phyloP scores from a whole-genome alignment of 1,140 invertebrate genomes.

The Apis florea region DNA sequence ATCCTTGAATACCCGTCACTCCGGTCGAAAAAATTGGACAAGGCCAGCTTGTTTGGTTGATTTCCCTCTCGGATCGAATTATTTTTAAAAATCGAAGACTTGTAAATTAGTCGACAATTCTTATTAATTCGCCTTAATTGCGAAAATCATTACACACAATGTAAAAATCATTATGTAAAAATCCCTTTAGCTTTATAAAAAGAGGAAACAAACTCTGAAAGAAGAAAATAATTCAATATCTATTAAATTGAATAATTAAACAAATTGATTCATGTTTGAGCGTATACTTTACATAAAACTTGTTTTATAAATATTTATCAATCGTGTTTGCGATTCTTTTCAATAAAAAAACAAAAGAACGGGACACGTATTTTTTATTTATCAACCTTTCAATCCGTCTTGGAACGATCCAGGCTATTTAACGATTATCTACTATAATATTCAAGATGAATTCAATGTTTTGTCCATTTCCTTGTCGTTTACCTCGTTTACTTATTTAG shows the following conservation, averaged over 20 bases:
- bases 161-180: not conserved
- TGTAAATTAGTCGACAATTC: not conserved
- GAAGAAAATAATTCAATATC: not conserved
- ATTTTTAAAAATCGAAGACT: not conserved
- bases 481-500: constrained; percentile 43
- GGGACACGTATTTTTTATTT: not conserved
- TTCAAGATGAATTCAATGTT: not conserved
- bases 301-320: not conserved
- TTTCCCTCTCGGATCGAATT: not conserved
- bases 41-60: not conserved
- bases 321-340: not conserved
- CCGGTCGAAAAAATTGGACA: not conserved
- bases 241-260: not conserved
- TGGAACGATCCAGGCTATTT: not conserved
- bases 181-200: no score
- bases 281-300: not conserved
- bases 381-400: not conserved
- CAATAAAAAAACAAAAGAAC: not conserved
- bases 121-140: not conserved
- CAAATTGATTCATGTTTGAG: not conserved
- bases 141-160: not conserved
- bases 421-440: constrained; percentile 23
- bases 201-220: no score
- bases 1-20: constrained; percentile 6
- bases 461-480: constrained; percentile 4